Evolutionary conservation across 2,888 invertebrate species (phyloP), one percentile per base, ranked within the genome.

Genomic region (Sesamia inferens): DNA sequence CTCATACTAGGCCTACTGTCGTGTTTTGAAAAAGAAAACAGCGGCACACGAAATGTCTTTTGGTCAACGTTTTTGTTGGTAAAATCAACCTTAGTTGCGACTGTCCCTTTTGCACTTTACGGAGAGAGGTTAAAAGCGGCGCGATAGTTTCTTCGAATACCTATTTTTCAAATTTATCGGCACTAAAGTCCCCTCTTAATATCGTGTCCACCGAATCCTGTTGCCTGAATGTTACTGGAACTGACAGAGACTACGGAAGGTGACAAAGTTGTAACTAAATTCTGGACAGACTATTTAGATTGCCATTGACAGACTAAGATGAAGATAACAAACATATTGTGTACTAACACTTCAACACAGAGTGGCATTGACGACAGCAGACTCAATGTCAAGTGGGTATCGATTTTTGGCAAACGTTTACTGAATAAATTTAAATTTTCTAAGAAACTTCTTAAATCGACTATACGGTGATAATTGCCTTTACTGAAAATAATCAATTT

Each of bases 321-420:
- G 16, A 59, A 58, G 10, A 31, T 11, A 24, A 64, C 44, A n/a
- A n/a, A 51, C 31, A 24, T 55, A 65, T 57, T 58, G 8, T 51
- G 2, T 24, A 71, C 14, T 44, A 22, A 22, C 58, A 47, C n/a
- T 54, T 13, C 22, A 31, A n/a, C 31, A 19, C 31, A 55, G 19
- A 61, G 42, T 69, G 7, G 13, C 64, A 61, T 64, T 67, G 51
- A 63, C 13, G n/a, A 39, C 19, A 58, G 47, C 44, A 63, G 19
- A 62, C 22, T 78, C 68, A 82, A 72, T 72, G 73, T 67, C 69
- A 69, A 67, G 31, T 63, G 16, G 31, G 31, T 82, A 62, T 82
- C 58, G 79, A 78, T 82, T 67, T 63, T 76, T 44, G 54, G 51
- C 51, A 55, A 62, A 47, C 55, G 24, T 31, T 39, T 22, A 55